Percentiles rank a stretch among this genome's conserved stretches.
phyloP scores from a whole-genome alignment of 2,797 vertebrate genomes.

The Otolemur crassicaudatus region DNA sequence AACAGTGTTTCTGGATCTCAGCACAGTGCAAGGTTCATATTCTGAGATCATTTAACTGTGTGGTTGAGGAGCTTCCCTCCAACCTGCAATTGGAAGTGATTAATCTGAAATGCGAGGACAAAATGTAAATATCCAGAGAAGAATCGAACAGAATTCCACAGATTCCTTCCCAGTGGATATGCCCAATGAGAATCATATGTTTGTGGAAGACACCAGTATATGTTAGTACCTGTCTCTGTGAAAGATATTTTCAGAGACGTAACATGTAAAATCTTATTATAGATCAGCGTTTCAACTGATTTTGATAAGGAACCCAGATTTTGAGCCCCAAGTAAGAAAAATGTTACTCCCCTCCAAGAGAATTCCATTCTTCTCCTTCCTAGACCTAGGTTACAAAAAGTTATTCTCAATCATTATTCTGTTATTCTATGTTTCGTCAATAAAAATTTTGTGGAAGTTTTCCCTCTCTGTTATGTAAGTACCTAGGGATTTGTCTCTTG shows the following conservation, averaged over 20 bases:
- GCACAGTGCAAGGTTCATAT: not conserved
- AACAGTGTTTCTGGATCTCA: not conserved
- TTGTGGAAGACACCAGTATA: not conserved
- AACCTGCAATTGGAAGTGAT: not conserved
- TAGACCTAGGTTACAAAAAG: not conserved
- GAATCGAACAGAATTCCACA: not conserved
- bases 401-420: constrained; percentile 7
- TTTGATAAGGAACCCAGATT: constrained; percentile 22
- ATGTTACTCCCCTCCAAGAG: not conserved
- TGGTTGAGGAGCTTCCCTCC: not conserved
- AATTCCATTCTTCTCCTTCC: constrained; percentile 9
- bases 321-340: constrained; percentile 3
- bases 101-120: not conserved
- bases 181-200: not conserved
- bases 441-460: not conserved
- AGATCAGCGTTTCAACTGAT: not conserved
- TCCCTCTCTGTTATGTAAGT: not conserved
- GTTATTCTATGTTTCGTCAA: not conserved
- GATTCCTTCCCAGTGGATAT: not conserved
- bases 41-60: constrained; percentile 14
- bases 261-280: not conserved
- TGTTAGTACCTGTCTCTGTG: not conserved
- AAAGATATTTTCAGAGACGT: constrained; percentile 39
- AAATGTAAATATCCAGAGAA: constrained; percentile 9
- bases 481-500: not conserved